These are phyloP conservation scores for Platycnemis pennipes DNA, from an alignment of 2,888 invertebrate species.

Conservation along the genomic window DNA sequence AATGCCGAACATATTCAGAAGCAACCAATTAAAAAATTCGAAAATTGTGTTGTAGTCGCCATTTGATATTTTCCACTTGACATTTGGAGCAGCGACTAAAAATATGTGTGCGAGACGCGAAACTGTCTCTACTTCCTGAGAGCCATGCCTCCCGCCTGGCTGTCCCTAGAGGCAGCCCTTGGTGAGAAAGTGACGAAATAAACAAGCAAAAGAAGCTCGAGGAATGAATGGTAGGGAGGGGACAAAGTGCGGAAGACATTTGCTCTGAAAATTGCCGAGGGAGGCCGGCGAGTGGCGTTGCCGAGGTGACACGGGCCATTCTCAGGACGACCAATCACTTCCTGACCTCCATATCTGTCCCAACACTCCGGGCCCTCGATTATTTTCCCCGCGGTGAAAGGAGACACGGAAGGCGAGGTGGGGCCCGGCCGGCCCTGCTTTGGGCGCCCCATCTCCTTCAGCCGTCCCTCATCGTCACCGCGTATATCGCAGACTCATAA, in stretches of 20 bases:
- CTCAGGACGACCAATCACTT: conserved; percentile 25
- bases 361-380: not conserved
- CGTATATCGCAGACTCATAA: not conserved
- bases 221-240: not conserved
- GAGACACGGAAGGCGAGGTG: not conserved
- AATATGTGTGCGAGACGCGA: too few species aligned
- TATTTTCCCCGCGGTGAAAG: not conserved
- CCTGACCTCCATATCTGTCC: conserved; percentile 22
- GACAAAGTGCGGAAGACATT: not conserved
- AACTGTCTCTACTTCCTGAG: too few species aligned
- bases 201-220: not conserved
- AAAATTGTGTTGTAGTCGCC: too few species aligned
- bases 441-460: not conserved
- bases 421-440: not conserved
- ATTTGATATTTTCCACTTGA: too few species aligned
- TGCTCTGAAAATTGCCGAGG: not conserved
- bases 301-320: conserved; percentile 16
- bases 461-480: conserved; percentile 19
- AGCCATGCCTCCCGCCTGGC: too few species aligned
- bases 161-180: too few species aligned
- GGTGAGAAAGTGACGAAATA: not conserved
- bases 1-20: too few species aligned
- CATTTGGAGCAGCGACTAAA: too few species aligned
- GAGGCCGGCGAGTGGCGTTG: not conserved
- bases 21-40: too few species aligned